Evolutionary conservation across 2,797 vertebrate species (phyloP), one percentile per base, ranked within the genome.

Genomic region (Percopsis omiscomaycus): DNA sequence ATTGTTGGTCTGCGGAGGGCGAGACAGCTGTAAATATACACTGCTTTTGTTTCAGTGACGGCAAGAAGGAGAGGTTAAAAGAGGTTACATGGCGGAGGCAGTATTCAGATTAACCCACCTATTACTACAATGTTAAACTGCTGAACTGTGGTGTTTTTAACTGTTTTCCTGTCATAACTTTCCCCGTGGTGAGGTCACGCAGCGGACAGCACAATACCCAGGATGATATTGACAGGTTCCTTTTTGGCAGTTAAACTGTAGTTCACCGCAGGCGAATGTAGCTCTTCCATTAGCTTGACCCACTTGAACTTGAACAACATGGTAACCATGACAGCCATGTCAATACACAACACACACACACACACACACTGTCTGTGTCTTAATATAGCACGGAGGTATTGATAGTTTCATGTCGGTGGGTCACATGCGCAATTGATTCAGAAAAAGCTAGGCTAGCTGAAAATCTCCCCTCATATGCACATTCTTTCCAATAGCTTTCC

Each of bases 11-110:
- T 57, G 63, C n/a, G 59, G 67, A 81, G 82, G 79, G 88, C 83
- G 66, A 81, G 37, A 54, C 67, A 55, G 56, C 64, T 76, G 75
- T 84, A 84, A 84, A 87, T 79, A 81, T 74, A 70, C 83, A 72
- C 77, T 75, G 78, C 65, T 72, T 73, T 73, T 61, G 62, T 44
- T 68, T 69, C 66, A 48, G 32, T 57, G 68, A 79, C 59, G 47
- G 64, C 52, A 52, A 55, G 81, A 84, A 84, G 74, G 73, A 16
- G 53, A 69, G 65, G 70, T 77, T 72, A 48, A 65, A 75, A 55
- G 59, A 71, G 65, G 68, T 65, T 44, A 4, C 10, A 76, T 22
- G 22, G 22, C 22, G 22, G 22, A 22, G 14, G n/a, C 12, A 14
- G 9, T 29, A 28, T 5, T 12, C 9, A 28, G 45, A 10, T 8